Evolutionary conservation across 2,113 vertebrate genomes (phyloP), one percentile per base, ranked within the genome.

Genomic region (Pangasianodon hypophthalmus): DNA sequence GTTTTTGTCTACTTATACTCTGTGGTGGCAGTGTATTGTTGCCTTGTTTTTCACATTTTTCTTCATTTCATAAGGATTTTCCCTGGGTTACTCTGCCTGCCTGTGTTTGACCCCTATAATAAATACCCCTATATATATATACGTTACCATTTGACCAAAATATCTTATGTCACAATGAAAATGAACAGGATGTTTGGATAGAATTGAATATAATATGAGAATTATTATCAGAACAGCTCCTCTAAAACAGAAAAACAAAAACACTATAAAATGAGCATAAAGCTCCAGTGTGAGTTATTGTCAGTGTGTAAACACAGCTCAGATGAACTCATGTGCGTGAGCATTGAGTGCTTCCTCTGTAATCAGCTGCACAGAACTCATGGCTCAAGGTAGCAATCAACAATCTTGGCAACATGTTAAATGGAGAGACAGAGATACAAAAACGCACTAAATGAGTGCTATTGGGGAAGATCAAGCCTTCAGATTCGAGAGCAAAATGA

Each of bases 311-410:
- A 46, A 52, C 77, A 67, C 56, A 67, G 87, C 87, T 82, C 29
- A 54, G 60, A 88, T 21, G 46, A 80, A 80, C 14, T n/a, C 24
- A 87, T 62, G 52, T 62, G 86, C 46, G 48, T 56, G 41, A 85
- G 48, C 58, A 86, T 24, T 56, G 84, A 69, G 75, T 11, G 4
- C 88, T 71, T 83, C 62, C 60, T 54, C 80, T 84, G 32, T n/a
- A 89, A 77, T 86, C 84, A 89, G 83, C 44, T 32, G 41, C 83
- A 60, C 48, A 37, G 56, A 85, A 77, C 88, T 77, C 69, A 41
- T 52, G 64, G 89, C 86, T 90, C 58, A 88, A 13, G 84, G 84
- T 86, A 52, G 62, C 18, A 86, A 64, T 69, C 89, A 88, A 84
- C 19, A 79, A 67, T 84, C 86, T 85, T 85, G 54, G 81, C 71